Percentiles rank a stretch among this genome's conserved stretches.
Conservation (phyloP, 1,140 invertebrate genomes). For the Listronotus oregonensis region DNA sequence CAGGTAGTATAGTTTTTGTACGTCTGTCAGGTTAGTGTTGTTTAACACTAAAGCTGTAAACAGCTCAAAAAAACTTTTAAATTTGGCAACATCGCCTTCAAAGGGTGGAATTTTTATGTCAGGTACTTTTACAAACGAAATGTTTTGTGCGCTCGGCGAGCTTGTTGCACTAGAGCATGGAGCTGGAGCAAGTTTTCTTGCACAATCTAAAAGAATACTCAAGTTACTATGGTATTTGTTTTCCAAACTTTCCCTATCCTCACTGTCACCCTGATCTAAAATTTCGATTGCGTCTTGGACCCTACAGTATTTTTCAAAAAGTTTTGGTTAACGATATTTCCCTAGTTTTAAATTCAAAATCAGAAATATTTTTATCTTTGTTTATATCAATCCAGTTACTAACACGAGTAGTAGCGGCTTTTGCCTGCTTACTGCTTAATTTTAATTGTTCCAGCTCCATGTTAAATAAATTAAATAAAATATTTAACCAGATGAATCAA, state of each 20-base stretch:
- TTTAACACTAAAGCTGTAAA: conserved; percentile 1
- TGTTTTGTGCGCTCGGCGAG: background rate
- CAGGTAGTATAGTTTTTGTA: conserved; percentile 13
- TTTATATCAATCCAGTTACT: too few relatives aligned
- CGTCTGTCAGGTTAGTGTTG: background rate
- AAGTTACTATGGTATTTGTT: background rate
- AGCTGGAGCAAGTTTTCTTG: background rate
- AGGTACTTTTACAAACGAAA: conserved; percentile 5
- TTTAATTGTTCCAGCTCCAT: too few relatives aligned
- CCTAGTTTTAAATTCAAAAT: too few relatives aligned
- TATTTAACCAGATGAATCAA: too few relatives aligned
- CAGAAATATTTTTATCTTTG: too few relatives aligned
- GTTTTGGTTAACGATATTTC: too few relatives aligned
- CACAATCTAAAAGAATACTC: background rate
- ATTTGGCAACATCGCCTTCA: conserved; percentile 3
- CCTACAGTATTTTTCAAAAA: too few relatives aligned
- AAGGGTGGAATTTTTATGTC: conserved; percentile 10
- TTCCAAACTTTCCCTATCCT: conserved; percentile 2
- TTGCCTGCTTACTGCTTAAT: too few relatives aligned
- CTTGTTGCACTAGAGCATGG: background rate
- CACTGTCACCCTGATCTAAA: too few relatives aligned
- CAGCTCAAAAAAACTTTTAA: conserved; percentile 5
- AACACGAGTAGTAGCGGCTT: too few relatives aligned
- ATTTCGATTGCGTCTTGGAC: too few relatives aligned
- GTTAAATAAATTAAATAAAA: too few relatives aligned